phyloP scores from a whole-genome alignment of 2,113 vertebrate species.

The Rissa tridactyla region DNA sequence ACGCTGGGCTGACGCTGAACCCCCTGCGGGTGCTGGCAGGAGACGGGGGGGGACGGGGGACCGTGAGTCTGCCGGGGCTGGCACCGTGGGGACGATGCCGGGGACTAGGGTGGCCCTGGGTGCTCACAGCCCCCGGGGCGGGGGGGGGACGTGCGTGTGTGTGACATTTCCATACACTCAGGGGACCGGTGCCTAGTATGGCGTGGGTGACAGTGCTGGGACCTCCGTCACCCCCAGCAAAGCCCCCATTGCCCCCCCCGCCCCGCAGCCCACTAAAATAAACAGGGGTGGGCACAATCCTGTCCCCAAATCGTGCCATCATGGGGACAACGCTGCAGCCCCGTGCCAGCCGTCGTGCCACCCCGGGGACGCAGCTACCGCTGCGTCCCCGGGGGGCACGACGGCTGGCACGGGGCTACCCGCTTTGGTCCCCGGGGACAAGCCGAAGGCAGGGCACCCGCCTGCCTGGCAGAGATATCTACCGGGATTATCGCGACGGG shows the following conservation, averaged over 20 bases:
- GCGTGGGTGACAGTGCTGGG: no score
- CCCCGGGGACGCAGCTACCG: neutral
- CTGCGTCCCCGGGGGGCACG: neutral
- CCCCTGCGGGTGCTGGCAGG: neutral
- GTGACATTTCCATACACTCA: neutral
- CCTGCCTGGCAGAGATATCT: neutral
- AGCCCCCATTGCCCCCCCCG: neutral
- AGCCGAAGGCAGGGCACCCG: neutral
- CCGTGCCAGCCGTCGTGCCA: neutral
- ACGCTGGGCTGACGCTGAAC: neutral
- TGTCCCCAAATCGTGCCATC: accelerated
- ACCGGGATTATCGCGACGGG: conserved; percentile 5
- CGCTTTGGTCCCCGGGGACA: neutral
- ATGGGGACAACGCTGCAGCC: accelerated
- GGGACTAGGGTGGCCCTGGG: neutral
- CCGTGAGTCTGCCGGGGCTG: neutral
- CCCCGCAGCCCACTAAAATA: neutral
- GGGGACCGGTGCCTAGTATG: accelerated
- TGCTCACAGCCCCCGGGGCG: neutral
- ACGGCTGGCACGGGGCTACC: neutral
- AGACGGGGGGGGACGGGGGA: neutral
- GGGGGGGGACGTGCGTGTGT: no score
- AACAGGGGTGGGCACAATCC: accelerated
- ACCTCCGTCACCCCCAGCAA: neutral
- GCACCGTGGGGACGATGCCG: accelerated